Evolutionary conservation across 2,113 vertebrate species (phyloP).

Genomic region (Dascyllus trimaculatus): DNA sequence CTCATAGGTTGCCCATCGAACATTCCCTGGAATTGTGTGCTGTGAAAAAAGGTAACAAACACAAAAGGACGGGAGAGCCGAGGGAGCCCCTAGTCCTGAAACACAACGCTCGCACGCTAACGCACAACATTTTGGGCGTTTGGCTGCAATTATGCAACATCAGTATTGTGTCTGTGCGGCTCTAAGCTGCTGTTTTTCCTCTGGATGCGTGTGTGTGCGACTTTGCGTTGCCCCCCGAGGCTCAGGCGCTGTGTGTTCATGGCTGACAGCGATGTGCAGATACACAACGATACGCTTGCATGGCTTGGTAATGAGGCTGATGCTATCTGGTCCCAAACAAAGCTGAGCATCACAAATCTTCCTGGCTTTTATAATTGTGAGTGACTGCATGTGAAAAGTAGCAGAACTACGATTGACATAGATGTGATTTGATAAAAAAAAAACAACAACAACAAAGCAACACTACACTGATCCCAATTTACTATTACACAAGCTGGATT

Average conservation of each 20-base stretch:
- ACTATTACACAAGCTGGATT: conserved; percentile 12
- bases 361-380: conserved; percentile 20
- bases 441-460: conserved; percentile 8
- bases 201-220: conserved; percentile 47
- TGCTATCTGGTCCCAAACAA: conserved; percentile 17
- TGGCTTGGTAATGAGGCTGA: conserved; percentile 12
- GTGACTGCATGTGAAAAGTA: neutral
- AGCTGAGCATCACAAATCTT: neutral
- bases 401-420: neutral
- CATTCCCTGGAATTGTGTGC: conserved; percentile 44
- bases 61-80: conserved; percentile 8
- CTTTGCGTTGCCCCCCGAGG: conserved; percentile 41
- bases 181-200: conserved; percentile 48
- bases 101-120: neutral
- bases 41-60: conserved; percentile 42
- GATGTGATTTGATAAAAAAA: conserved; percentile 11
- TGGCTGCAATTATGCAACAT: conserved; percentile 66
- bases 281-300: neutral
- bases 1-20: conserved; percentile 8
- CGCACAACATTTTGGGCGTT: conserved; percentile 30
- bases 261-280: conserved; percentile 29
- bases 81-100: conserved; percentile 46
- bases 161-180: conserved; percentile 59
- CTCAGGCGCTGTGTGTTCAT: conserved; percentile 36
- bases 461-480: conserved; percentile 20